Conservation (phyloP, 2,797 vertebrate genomes). For the Coreius guichenoti region DNA sequence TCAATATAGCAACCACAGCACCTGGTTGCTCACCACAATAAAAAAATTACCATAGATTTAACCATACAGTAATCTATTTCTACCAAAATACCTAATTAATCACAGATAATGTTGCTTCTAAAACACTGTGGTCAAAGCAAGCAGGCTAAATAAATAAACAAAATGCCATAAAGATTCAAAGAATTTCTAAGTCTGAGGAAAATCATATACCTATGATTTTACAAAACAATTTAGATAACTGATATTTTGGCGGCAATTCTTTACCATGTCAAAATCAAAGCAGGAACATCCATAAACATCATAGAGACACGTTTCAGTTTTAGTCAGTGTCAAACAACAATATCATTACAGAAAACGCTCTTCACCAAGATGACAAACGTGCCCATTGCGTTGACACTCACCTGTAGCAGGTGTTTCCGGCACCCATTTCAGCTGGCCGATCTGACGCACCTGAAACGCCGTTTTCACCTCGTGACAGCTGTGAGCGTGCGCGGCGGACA, state of each 20-base stretch:
- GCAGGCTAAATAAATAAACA: neutral
- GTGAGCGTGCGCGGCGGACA: slow-evolving; percentile 72
- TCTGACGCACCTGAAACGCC: slow-evolving; percentile 88
- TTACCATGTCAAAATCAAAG: neutral
- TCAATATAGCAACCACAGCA: neutral
- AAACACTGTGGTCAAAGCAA: neutral
- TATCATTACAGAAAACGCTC: neutral
- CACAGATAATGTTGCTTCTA: neutral
- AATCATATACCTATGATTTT: neutral
- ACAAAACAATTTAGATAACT: neutral
- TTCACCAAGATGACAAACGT: neutral
- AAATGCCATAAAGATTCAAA: neutral
- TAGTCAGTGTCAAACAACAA: neutral
- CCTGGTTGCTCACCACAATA: neutral
- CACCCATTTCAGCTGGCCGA: slow-evolving; percentile 86
- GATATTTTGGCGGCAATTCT: neutral
- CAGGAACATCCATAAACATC: neutral
- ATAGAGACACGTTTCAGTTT: neutral
- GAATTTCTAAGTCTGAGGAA: neutral
- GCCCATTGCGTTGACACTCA: slow-evolving; percentile 70
- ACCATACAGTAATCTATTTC: neutral
- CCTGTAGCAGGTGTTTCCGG: slow-evolving; percentile 89
- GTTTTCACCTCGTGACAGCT: slow-evolving; percentile 93
- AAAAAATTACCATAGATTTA: neutral
- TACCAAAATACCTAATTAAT: neutral